Evolutionary conservation across 2,888 invertebrate species (phyloP), one percentile per base, ranked within the genome.

Genomic region (Lapara coniferarum): DNA sequence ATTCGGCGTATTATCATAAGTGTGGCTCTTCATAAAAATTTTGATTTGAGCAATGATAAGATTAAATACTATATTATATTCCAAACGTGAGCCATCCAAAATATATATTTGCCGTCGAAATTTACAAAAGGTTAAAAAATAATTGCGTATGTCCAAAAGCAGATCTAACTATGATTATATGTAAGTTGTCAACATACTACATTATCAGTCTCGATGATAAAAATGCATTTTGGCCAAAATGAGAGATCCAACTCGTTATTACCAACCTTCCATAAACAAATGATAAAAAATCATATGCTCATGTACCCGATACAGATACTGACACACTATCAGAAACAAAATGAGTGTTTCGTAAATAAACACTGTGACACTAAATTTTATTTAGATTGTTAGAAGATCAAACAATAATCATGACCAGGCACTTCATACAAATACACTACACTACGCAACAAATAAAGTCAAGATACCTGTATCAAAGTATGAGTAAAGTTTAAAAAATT

Each of bases 151-250:
- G 85, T 88, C 81, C 87, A 85, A 88, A 90, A 91, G 89, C 91
- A 89, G 91, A 88, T 92, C 91, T 91, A 89, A 87, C 88, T 91
- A 90, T 88, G 85, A 86, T 88, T 86, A 85, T 84, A 78, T 84
- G 88, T 85, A 85, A 85, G 84, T 86, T 81, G 85, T 91, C 89
- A 89, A 90, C 90, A 85, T 87, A 88, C 88, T 92, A 92, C 84
- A 84, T 87, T 89, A 93, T 93, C 93, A 93, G 93, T 93, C 93
- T 93, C 92, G 90, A 90, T 89, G 86, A 88, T 89, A 85, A 86
- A 90, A 91, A 92, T 89, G 91, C 90, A 83, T 90, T 92, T 92
- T 93, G 93, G 93, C 93, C 92, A 86, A 91, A 89, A 88, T 84
- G 91, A 92, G 92, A 90, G 85, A 88, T 89, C 90, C 86, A 85